phyloP scores from a whole-genome alignment of 1,140 invertebrate genomes.

The Philotrypesis tridentata region DNA sequence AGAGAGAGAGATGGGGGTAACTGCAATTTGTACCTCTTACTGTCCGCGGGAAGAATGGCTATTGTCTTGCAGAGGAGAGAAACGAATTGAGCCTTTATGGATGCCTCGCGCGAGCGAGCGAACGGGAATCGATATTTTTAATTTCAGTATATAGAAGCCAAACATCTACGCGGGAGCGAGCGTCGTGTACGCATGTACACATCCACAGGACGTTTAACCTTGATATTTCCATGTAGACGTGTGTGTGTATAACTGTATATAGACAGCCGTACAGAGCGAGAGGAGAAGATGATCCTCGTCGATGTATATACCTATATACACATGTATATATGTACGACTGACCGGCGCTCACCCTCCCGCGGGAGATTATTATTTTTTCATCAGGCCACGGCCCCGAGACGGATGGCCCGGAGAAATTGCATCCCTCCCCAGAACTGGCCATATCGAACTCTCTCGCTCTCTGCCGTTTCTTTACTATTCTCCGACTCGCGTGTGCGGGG shows the following conservation, averaged over 20 bases:
- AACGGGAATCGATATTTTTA: constrained; percentile 75
- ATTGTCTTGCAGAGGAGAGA: constrained; percentile 72
- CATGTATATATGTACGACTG: constrained; percentile 65
- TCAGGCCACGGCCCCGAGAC: constrained; percentile 56
- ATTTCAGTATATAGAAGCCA: constrained; percentile 75
- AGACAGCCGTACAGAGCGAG: no score
- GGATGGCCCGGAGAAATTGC: constrained; percentile 69
- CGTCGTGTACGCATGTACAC: no score
- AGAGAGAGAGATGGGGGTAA: constrained; percentile 58
- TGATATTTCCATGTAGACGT: constrained; percentile 14
- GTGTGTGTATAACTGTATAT: no score
- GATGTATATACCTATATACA: no score
- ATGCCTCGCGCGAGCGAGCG: constrained; percentile 67
- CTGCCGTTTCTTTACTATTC: constrained; percentile 32
- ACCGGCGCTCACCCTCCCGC: constrained; percentile 62
- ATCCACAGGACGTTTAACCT: constrained; percentile 2
- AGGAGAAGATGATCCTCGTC: constrained; percentile 58
- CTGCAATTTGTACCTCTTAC: constrained; percentile 75
- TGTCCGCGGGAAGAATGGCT: constrained; percentile 72
- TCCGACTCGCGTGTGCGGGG: not conserved
- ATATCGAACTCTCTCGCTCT: constrained; percentile 48
- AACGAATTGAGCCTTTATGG: constrained; percentile 72
- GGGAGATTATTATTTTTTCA: constrained; percentile 74
- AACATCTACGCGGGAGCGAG: constrained; percentile 60
- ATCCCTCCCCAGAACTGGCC: constrained; percentile 61